Evolutionary conservation across 2,113 vertebrate genomes (phyloP), one percentile per base, ranked within the genome.

Genomic region (Phalacrocorax brasilianus): DNA sequence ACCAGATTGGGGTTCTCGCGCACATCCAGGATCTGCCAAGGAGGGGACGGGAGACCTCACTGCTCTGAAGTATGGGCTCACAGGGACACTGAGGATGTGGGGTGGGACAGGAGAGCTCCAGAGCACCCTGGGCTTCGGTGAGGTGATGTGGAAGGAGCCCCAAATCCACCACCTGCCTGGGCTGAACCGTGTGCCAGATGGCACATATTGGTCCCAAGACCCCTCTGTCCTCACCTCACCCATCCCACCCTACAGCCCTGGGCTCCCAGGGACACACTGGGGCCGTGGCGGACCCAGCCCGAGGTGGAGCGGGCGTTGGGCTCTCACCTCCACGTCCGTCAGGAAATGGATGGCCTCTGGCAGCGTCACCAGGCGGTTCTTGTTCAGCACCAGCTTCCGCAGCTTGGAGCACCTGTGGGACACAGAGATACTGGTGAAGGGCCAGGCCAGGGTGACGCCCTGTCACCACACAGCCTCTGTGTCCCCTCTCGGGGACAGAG

Each of bases 1-100:
- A 99, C 99, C 76, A 99, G 97, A 97, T 94, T 99, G 80, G 99
- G 99, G 96, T 99, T 99, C 96, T 99, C 99, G 0, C 99, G 98
- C 71, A 99, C 99, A 2, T 99, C 99, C 89, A 99, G 98, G 72
- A 99, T 93, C 99, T 99, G 96, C 20, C 45, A 12, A 35, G 27
- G 10, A 78, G 21, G 14, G 27, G 40, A 85, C 2, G 5, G 59
- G 14, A 84, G 15, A 38, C 3, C 30, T 86, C 45, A 5, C 16
- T 44, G 75, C 53, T 85, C 59, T 6, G 81, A 90, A 44, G 50
- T 5, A 27, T 1, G 1, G 3, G 11, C 26, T 74, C 33, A 20
- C 0, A 2, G n/a, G 20, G 65, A 45, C 5, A 3, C 12, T 0
- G 8, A 65, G 58, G 32, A 35, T 4, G 15, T 14, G 59, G 24